Evolutionary conservation across 2,888 invertebrate species (phyloP), one percentile per base, ranked within the genome.

Genomic region (Eristalinus sepulchralis): DNA sequence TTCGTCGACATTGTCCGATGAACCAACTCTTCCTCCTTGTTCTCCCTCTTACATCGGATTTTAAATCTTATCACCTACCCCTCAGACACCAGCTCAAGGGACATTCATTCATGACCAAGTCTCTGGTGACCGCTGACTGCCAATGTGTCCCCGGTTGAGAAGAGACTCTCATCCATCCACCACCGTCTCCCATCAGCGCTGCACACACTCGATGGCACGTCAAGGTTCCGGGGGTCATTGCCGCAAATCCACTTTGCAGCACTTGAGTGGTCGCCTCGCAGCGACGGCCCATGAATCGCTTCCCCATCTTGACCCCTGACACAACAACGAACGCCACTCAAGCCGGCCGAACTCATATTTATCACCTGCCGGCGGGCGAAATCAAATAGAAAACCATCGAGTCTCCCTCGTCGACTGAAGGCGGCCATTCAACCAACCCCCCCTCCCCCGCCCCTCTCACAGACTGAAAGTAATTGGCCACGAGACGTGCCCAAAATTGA

Each of bases 401-500:
- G 75, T 27, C 60, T 62, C 59, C 20, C 20, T 31, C 1, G 27
- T 27, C 2, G 27, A 27, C 27, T 27, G 2, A 5, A 2, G 27
- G 8, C 79, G 76, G 66, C 79, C 80, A 76, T 80, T 76, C 80
- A 33, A 36, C 62, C 34, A 22, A 75, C 70, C 13, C 47, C 63
- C 64, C 75, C 79, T 71, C 78, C 47, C 47, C 0, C 6, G n/a
- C n/a, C 9, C n/a, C n/a, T 0, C 17, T 17, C 4, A 47, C 47
- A 47, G 47, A 47, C 47, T 47, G 17, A 34, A 73, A 36, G 62
- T 84, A 84, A 76, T 75, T 84, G 80, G 80, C 60, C 73, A 60
- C 59, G 27, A 33, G 60, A 70, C 84, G 76, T 63, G 60, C 81
- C 77, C 77, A 62, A 83, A 83, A 79, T 75, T 66, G 70, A 79